Evolutionary conservation across 2,113 vertebrate species (phyloP), one percentile per base, ranked within the genome.

Genomic region (Amphiprion ocellaris): DNA sequence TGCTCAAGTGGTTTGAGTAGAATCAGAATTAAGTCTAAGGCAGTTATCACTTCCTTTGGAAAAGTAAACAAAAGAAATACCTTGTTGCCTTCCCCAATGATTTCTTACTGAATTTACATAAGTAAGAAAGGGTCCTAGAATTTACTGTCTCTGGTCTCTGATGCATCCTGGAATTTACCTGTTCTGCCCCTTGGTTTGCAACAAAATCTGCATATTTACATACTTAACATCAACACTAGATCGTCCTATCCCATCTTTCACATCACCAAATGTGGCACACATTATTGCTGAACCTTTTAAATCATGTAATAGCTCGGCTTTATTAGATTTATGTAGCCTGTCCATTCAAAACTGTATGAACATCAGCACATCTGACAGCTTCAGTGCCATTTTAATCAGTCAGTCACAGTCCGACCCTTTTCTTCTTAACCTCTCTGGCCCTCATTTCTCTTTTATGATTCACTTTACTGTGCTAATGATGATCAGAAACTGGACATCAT

Each of bases 401-500:
- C 17, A 16, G 15, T 17, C 47, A 49, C 47, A 49, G 17, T 4
- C 47, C 2, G 49, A 21, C 24, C 1, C 23, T 64, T 10, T 3
- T 12, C 23, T 61, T 50, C 68, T 62, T 62, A 49, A 74, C 41
- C 23, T 54, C 12, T 70, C n/a, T 52, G 16, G 49, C 49, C 49
- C 49, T 52, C 49, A 19, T 52, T 15, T 52, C 49, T 39, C 60
- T 60, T 24, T 46, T 46, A 56, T 47, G 33, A 53, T 58, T 70
- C 0, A 24, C 33, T 12, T 56, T 5, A 55, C 50, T 19, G 26
- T 10, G 17, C 23, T 24, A 33, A 64, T 50, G 37, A 69, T 24
- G 33, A 59, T 46, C 14, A 24, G 10, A 21, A 23, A 0, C 28
- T 0, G 0, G 21, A 49, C 21, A 49, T 12, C 41, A 41, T 26